A percentile compares a stretch with the other conserved stretches of the same genome.
These are phyloP conservation scores for Heteromurus nitidus DNA, from an alignment of 2,888 invertebrate species.

Conservation along the genomic window DNA sequence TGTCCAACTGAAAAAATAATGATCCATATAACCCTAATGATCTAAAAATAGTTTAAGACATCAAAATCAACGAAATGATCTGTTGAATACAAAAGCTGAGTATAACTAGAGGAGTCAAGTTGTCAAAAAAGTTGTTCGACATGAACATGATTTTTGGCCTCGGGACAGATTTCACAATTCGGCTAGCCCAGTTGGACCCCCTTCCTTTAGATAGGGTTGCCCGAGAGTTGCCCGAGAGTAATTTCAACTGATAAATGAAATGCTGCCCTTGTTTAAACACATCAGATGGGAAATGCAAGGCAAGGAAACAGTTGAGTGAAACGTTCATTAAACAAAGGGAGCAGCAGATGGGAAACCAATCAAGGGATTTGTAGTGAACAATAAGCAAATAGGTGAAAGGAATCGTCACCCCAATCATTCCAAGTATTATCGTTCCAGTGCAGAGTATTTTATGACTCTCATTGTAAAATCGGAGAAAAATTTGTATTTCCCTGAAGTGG, in stretches of 20 bases:
- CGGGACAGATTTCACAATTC: neutral
- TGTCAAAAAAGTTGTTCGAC: neutral
- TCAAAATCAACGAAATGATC: neutral
- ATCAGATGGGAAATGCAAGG: neutral
- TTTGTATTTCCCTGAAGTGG: neutral
- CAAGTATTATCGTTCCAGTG: neutral
- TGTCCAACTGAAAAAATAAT: too few species aligned
- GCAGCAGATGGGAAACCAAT: neutral
- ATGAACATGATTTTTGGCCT: neutral
- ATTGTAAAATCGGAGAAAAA: neutral
- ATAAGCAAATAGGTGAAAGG: neutral
- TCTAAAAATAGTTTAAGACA: too few species aligned
- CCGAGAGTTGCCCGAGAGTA: too few species aligned
- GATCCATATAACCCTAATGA: too few species aligned
- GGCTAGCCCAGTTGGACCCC: neutral
- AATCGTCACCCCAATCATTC: neutral
- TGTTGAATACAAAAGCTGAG: neutral
- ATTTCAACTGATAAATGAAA: too few species aligned
- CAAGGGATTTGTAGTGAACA: neutral
- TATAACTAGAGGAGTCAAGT: neutral
- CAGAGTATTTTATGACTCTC: neutral
- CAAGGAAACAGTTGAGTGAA: neutral
- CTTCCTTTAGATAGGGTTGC: too few species aligned
- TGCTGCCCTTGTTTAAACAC: too few species aligned
- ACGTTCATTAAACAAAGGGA: neutral